Evolutionary conservation across 2,888 invertebrate genomes (phyloP).

Genomic region (Tenodera sinensis): DNA sequence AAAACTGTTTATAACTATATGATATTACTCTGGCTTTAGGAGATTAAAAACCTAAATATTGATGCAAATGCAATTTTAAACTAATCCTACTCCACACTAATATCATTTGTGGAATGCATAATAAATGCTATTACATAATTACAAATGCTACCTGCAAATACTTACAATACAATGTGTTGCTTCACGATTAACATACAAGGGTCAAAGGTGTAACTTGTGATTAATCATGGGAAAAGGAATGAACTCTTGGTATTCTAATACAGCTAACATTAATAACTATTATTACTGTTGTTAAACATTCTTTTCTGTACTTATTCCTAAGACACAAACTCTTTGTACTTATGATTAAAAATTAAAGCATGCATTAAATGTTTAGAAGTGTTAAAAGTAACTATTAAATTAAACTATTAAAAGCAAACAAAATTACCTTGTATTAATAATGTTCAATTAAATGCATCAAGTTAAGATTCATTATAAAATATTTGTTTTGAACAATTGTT

Average conservation of each 20-base stretch:
- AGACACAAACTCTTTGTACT: background rate
- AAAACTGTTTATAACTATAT: no score
- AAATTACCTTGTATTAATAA: background rate
- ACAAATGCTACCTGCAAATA: background rate
- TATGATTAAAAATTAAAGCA: background rate
- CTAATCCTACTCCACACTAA: background rate
- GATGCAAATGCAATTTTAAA: background rate
- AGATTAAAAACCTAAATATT: background rate
- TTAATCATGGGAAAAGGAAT: background rate
- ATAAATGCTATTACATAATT: background rate
- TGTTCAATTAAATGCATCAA: background rate
- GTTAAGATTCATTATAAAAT: background rate
- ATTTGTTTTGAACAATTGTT: background rate
- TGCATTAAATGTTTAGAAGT: background rate
- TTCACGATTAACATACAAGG: background rate
- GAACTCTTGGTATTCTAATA: background rate
- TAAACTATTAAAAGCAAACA: background rate
- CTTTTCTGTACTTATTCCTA: background rate
- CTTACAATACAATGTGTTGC: background rate
- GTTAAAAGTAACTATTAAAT: background rate
- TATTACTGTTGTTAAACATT: background rate
- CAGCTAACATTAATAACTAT: background rate
- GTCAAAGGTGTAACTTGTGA: background rate
- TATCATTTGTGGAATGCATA: background rate
- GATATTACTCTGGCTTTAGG: no score